Conservation (phyloP, 2,113 vertebrate genomes). For the Platichthys stellatus region DNA sequence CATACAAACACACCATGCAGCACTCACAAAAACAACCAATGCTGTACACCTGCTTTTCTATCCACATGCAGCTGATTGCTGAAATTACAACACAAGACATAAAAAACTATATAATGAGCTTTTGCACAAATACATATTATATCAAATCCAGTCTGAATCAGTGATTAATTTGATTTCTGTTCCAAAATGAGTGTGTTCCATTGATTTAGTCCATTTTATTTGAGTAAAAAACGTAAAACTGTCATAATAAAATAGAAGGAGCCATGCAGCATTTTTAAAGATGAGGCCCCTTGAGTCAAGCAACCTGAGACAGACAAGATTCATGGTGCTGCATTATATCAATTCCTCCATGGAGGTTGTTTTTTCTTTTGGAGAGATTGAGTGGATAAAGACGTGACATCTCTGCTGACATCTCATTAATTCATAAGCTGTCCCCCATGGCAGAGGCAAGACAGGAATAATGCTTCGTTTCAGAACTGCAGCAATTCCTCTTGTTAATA, state of each 20-base stretch:
- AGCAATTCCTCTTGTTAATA: slow-evolving; percentile 57
- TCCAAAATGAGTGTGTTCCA: not conserved
- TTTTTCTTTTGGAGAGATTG: slow-evolving; percentile 56
- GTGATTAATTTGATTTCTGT: slow-evolving; percentile 7
- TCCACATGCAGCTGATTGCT: not conserved
- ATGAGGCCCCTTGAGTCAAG: slow-evolving; percentile 28
- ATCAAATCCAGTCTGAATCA: not conserved
- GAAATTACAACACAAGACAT: not conserved
- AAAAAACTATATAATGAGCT: not conserved
- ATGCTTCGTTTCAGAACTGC: slow-evolving; percentile 48
- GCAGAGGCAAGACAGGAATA: slow-evolving; percentile 50
- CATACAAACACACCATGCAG: not conserved
- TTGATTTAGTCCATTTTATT: slow-evolving; percentile 16
- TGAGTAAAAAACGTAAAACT: slow-evolving; percentile 14
- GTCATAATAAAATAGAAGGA: slow-evolving; percentile 41
- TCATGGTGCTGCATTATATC: slow-evolving; percentile 33
- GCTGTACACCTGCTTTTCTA: not conserved
- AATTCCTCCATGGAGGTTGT: slow-evolving; percentile 20
- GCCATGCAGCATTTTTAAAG: slow-evolving; percentile 31
- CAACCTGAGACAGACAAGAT: slow-evolving; percentile 45
- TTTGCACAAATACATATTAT: not conserved
- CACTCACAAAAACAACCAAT: not conserved
- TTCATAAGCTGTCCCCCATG: slow-evolving; percentile 67
- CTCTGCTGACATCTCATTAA: slow-evolving; percentile 74
- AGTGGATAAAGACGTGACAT: slow-evolving; percentile 72